Evolutionary conservation across 2,113 vertebrate species (phyloP), one percentile per base, ranked within the genome.

Genomic region (Eleginops maclovinus): DNA sequence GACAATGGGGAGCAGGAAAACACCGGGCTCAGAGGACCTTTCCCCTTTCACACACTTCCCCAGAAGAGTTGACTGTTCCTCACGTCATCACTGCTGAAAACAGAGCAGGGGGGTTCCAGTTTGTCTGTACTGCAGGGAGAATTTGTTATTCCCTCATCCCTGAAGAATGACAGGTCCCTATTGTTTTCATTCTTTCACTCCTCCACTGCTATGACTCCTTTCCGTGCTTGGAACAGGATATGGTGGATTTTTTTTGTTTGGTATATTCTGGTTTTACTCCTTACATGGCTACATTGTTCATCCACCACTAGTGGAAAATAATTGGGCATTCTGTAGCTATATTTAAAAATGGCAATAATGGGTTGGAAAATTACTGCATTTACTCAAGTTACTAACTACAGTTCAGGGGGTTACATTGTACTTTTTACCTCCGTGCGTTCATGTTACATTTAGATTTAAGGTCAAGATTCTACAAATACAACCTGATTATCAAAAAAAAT

Each of bases 1-100:
- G 88, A 94, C 91, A 94, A 94, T 93, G 73, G 90, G 40, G 79
- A 77, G 84, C 92, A 94, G 94, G 94, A 95, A 94, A 90, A 86
- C 71, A 80, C 68, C 64, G 19, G 81, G 77, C 87, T 88, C 66
- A 40, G 82, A 67, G 79, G 83, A 89, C 87, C 91, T 88, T 87
- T 93, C 81, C 88, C 82, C 87, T 91, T 89, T 92, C 77, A 88
- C 88, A 89, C 87, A 83, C 86, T 89, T 88, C 85, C 82, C 86
- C 50, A 65, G 65, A 80, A 59, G 74, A 78, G 65, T 59, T 1
- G 63, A 24, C 62, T 47, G 82, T 22, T 63, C 74, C 84, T 79
- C 82, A 92, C 91, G 91, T 95, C 93, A 95, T 87, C 61, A 0
- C 14, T 4, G 19, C 65, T 70, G 89, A 91, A 83, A 86, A 86